Base-by-base conservation (phyloP, 2,888 invertebrate species). In the Ectemnius continuus region DNA sequence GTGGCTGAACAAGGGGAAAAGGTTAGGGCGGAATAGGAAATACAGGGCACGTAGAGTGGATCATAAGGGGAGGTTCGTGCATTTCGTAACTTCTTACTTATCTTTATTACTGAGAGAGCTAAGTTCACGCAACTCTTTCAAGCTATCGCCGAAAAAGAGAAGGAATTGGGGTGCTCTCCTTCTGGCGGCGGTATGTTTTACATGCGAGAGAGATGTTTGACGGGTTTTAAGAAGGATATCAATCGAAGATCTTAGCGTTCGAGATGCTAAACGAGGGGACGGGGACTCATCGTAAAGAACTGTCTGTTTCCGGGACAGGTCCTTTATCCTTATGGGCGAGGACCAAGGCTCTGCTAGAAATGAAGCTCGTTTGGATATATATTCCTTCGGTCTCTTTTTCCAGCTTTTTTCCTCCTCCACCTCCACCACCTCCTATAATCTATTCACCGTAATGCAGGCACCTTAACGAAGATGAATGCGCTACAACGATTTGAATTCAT, bases 271-370 rank as follows among this genome's bases (percentile, higher is more conserved):
- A 73, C 64, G 62, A 36, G 60, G 45, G 72, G 61, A 59, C 61
- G 61, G 59, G 70, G 75, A 73, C 60, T 48, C 61, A 72, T 74
- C 78, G 78, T 80, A 80, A 82, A 80, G 75, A 76, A 76, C 77
- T 76, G 80, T 79, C 81, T 78, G 82, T 67, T 80, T 72, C 70
- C 62, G 69, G 67, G 78, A 78, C 75, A 74, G 78, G 58, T 78
- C 69, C 72, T 78, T 80, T 83, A 81, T 83, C 80, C 76, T 80
- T 73, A 73, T 73, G 71, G 73, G 36, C 36, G 65, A 73, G 72
- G 72, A 58, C 56, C 73, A 13, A 23, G 72, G 62, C 36, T 36
- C 11, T 11, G 65, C n/a, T 62, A 14, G 60, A 67, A 74, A 72
- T 75, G 74, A 76, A 75, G 71, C 77, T 71, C 75, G 65, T 73